phyloP scores from a whole-genome alignment of 2,888 invertebrate species.

The Drosophila melanosoma region DNA sequence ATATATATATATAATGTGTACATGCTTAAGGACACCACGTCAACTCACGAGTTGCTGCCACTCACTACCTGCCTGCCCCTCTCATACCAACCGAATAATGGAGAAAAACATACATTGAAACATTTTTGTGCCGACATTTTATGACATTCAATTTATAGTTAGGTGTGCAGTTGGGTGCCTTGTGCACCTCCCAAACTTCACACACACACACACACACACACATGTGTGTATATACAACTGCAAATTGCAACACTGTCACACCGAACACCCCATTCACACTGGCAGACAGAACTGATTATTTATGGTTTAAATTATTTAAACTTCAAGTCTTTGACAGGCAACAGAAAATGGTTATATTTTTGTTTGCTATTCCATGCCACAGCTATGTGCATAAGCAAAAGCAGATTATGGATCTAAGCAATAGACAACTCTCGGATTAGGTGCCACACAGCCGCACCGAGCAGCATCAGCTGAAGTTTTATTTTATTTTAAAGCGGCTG shows the following conservation, averaged over 20 bases:
- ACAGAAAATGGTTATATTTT: constrained; percentile 6
- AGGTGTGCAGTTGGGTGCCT: background rate
- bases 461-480: background rate
- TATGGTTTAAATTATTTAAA: constrained; percentile 34
- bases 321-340: constrained; percentile 19
- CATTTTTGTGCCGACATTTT: constrained; percentile 37
- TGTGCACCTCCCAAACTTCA: constrained; percentile 18
- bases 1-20: background rate
- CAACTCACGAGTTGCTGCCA: background rate
- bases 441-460: background rate
- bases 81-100: constrained; percentile 7
- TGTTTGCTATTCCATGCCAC: constrained; percentile 23
- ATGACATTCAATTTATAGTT: constrained; percentile 33
- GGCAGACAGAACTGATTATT: constrained; percentile 41
- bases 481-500: constrained; percentile 8
- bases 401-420: background rate
- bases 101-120: constrained; percentile 23
- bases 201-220: background rate
- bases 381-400: constrained; percentile 15
- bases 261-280: constrained; percentile 4
- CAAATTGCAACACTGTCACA: constrained; percentile 2
- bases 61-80: background rate
- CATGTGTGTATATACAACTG: constrained; percentile 3
- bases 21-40: constrained; percentile 26
- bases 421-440: constrained; percentile 1